Evolutionary conservation across 2,888 invertebrate species (phyloP).

Genomic region (Sepioteuthis lessoniana): DNA sequence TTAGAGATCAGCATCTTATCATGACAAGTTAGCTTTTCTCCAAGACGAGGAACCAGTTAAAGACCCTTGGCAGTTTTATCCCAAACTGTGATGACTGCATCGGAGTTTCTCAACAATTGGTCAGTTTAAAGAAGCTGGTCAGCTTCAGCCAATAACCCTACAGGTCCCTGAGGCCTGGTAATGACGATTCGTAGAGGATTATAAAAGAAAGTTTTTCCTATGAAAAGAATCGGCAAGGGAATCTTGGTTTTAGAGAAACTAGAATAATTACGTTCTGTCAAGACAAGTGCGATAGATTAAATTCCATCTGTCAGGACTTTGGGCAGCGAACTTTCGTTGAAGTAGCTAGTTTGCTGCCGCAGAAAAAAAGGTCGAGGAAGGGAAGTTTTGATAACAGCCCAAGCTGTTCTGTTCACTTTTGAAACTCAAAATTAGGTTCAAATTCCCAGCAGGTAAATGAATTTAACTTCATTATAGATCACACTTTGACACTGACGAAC

Average conservation of each 20-base stretch:
- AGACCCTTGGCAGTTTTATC: not conserved
- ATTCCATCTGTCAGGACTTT: not conserved
- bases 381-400: not conserved
- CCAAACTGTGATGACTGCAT: not conserved
- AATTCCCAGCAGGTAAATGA: too few species aligned
- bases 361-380: not conserved
- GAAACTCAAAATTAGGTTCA: not conserved
- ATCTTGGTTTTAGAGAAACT: not conserved
- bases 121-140: not conserved
- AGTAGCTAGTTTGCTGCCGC: not conserved
- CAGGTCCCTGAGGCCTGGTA: not conserved
- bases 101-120: not conserved
- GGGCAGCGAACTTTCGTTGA: not conserved
- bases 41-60: not conserved
- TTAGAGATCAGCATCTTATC: not conserved
- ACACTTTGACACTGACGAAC: too few species aligned
- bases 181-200: not conserved
- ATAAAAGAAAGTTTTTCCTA: not conserved
- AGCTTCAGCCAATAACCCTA: not conserved
- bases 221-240: not conserved
- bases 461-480: too few species aligned
- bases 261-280: not conserved
- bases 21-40: not conserved
- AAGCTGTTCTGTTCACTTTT: not conserved
- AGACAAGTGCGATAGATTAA: not conserved